Conservation (phyloP, 2,113 vertebrate genomes). For the Tamias sibiricus region DNA sequence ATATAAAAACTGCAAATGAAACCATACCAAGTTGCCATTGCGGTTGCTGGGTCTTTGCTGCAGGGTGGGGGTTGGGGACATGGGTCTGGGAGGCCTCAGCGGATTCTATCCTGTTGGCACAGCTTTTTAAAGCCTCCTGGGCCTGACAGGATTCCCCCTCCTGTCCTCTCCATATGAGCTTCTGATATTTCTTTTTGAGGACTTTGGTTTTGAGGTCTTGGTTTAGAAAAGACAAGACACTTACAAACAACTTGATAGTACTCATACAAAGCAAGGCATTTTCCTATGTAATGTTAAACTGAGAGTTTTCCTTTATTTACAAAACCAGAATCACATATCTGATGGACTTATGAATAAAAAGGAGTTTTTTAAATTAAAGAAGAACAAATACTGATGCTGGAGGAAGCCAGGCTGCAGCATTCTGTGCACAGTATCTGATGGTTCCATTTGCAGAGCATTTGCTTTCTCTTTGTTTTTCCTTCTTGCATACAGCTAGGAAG, state of each 20-base stretch:
- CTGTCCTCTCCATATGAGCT: background rate
- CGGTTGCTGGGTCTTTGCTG: too few relatives aligned
- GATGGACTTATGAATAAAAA: background rate
- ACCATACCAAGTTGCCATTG: background rate
- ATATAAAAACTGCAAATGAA: background rate
- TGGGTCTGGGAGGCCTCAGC: accelerated
- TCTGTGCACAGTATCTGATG: accelerated
- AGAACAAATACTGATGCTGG: background rate
- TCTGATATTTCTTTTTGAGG: background rate
- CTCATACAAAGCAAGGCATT: background rate
- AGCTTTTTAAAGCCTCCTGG: background rate
- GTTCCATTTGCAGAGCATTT: background rate
- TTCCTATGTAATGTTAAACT: background rate
- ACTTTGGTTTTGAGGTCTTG: background rate
- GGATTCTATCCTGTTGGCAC: accelerated
- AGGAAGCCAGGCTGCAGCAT: background rate
- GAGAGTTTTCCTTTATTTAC: background rate
- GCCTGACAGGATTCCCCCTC: background rate
- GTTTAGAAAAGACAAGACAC: background rate
- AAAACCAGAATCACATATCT: background rate
- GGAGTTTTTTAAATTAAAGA: background rate
- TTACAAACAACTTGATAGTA: background rate
- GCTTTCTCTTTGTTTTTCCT: background rate
- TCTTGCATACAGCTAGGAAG: background rate
- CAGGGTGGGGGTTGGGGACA: accelerated